Base-by-base conservation (phyloP, 2,797 vertebrate species). In the Zalophus californianus region DNA sequence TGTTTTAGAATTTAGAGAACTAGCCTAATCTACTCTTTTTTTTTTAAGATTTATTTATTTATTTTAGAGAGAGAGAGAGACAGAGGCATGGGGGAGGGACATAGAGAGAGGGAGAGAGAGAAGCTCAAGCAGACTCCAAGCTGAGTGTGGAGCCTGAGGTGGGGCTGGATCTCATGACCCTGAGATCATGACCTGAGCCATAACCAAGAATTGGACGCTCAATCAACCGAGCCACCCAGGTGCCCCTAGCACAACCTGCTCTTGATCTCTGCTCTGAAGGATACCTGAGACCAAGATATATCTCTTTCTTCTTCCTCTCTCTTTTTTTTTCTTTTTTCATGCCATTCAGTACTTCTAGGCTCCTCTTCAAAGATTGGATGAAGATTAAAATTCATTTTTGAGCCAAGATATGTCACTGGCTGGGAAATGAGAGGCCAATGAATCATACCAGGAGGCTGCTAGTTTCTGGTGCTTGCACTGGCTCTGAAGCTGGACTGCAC, bases 371-470 rank as follows among this genome's bases (percentile, higher is more conserved):
- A 94, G 93, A 95, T 96, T 95, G 80, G 80, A 84, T 89, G 48
- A 54, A 95, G 92, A 94, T 96, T 94, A 94, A 83, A 73, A 62
- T 86, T 91, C 56, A 64, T 32, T 91, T 96, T 97, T 77, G 83
- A 90, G 58, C 96, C 83, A 97, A 90, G 79, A 72, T 96, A 75
- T 66, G 54, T 93, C 64, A 92, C 44, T 48, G 44, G 41, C 58
- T 91, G 64, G 93, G 90, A 93, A 92, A 66, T 20, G 2, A 88
- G 86, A 94, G 62, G 32, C 84, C 44, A 27, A 14, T 96, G 93
- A 96, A 56, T 92, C 94, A 95, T 50, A 52, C 6, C 27, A 84
- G 94, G 68, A 90, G 73, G 29, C 50, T 0, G 0, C 3, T 44
- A 88, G 78, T 88, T 78, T 93, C 84, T 92, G 64, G 38, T n/a